Evolutionary conservation across 2,113 vertebrate species (phyloP).

Genomic region (Alaudala cheleensis): DNA sequence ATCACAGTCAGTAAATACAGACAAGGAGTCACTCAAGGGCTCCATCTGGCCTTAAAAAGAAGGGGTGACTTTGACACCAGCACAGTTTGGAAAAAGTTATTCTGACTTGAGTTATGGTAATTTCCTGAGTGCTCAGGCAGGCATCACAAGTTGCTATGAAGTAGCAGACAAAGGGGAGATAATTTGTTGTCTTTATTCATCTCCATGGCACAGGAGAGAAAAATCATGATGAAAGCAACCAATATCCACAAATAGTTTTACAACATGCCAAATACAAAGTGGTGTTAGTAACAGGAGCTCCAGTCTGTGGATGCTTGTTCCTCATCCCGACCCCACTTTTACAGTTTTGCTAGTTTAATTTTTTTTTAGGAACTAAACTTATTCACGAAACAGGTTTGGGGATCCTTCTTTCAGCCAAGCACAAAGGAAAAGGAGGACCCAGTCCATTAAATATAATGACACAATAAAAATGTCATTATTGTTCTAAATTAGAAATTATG

Average conservation of each 20-base stretch:
- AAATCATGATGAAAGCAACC: neutral
- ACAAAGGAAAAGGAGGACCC: neutral
- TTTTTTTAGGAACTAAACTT: neutral
- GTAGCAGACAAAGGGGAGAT: neutral
- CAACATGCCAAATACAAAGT: neutral
- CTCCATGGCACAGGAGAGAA: neutral
- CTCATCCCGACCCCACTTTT: neutral
- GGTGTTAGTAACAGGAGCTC: neutral
- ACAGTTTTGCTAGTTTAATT: neutral
- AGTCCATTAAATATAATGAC: neutral
- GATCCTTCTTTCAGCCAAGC: neutral
- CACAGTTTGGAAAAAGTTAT: neutral
- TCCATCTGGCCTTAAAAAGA: neutral
- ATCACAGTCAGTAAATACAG: neutral
- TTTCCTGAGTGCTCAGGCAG: neutral
- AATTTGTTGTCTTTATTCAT: neutral
- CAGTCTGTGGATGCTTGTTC: neutral
- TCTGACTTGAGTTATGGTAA: neutral
- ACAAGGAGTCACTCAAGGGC: neutral
- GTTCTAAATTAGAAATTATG: neutral
- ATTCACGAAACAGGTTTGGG: neutral
- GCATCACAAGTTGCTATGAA: neutral
- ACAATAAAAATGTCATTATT: neutral
- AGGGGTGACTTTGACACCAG: neutral
- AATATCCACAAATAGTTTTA: neutral